Evolutionary conservation across 2,797 vertebrate genomes (phyloP).

Genomic region (Helicolenus hilgendorfi): DNA sequence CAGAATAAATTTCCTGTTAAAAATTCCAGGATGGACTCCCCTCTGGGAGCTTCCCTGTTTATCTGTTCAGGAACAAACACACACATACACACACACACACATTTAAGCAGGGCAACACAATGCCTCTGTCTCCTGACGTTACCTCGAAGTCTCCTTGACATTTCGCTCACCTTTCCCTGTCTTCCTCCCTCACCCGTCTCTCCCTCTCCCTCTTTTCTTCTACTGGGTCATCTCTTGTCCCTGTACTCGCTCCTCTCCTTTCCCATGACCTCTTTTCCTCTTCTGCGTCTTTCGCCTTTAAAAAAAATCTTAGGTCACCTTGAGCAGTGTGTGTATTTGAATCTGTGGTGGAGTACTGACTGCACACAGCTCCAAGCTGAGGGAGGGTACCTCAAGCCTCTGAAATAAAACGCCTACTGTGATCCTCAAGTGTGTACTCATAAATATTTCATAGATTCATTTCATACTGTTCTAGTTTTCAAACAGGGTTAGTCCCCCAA

Average conservation of each 20-base stretch:
- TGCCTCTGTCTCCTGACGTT: constrained; percentile 49
- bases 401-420: not conserved
- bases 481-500: not conserved
- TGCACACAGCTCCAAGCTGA: not conserved
- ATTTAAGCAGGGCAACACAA: constrained; percentile 25
- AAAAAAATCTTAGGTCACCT: constrained; percentile 44
- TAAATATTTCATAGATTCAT: not conserved
- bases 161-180: constrained; percentile 62
- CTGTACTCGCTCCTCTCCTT: constrained; percentile 21
- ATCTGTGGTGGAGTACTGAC: not conserved
- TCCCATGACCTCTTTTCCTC: constrained; percentile 76
- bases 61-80: constrained; percentile 64
- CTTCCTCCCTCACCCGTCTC: not conserved
- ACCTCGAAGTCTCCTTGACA: constrained; percentile 81
- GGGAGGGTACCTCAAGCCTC: not conserved
- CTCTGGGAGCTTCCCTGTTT: constrained; percentile 80
- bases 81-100: constrained; percentile 19
- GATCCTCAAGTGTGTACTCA: constrained; percentile 1
- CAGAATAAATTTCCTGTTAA: constrained; percentile 81
- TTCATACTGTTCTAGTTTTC: not conserved
- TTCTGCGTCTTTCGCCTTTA: not conserved
- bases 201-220: constrained; percentile 31
- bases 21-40: constrained; percentile 84
- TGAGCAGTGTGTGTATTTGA: constrained; percentile 2
- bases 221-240: constrained; percentile 58